Evolutionary conservation across 1,140 invertebrate genomes (phyloP), one percentile per base, ranked within the genome.

Genomic region (Goniozus legneri): DNA sequence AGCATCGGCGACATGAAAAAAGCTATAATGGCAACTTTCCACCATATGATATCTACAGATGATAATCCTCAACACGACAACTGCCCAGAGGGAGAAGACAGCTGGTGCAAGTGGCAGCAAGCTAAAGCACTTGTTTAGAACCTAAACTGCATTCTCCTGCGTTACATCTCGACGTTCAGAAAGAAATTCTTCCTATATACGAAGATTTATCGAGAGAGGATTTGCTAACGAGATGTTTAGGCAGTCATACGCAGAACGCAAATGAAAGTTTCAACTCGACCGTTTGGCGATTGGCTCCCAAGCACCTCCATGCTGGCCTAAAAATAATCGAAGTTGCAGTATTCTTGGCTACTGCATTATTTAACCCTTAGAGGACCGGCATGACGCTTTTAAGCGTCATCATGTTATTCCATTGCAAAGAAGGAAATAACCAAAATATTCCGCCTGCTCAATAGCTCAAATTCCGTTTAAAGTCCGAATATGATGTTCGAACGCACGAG

Each of bases 221-320:
- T 12, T 18, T 51, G 10, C 36, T 55, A 27, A 43, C 16, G 10
- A 41, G 46, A 33, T 52, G 52, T 44, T 22, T 44, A 10, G 10
- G 45, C 44, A 31, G 44, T 3, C 31, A 35, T 15, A 55, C 53
- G 2, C 54, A 58, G 43, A 64, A 60, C 31, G 30, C 22, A 8
- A 60, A 64, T 24, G 55, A 64, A 44, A 53, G 40, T 13, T 52
- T 62, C 20, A 64, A 64, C 24, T 32, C 52, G 16, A 22, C 50
- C 1, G 40, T 64, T 24, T 60, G 60, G 57, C 37, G 13, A 7
- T 42, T 53, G n/a, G 20, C 48, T 31, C 52, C 52, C 8, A 63
- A 63, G 54, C 44, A 56, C 16, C 27, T 46, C 10, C 30, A 43
- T 41, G 50, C 21, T 19, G 38, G 47, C 10, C 30, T 31, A 38